Evolutionary conservation across 2,888 invertebrate genomes (phyloP).

Genomic region (Drosophila ochracea): DNA sequence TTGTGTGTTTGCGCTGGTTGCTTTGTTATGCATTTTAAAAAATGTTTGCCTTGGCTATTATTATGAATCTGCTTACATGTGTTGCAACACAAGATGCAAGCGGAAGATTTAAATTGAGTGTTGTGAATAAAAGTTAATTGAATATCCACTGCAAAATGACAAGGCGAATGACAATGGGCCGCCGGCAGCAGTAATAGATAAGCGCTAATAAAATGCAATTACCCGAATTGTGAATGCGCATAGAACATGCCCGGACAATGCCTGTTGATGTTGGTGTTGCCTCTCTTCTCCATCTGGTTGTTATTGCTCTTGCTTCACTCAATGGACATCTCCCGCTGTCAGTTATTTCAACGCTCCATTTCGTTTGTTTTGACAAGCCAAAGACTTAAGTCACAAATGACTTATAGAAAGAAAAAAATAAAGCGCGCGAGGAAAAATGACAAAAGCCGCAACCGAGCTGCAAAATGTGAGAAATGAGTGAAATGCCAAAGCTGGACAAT

Average conservation of each 20-base stretch:
- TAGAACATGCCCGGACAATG: conserved; percentile 41
- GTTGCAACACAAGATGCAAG: conserved; percentile 5
- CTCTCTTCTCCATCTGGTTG: neutral
- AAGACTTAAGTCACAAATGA: conserved; percentile 73
- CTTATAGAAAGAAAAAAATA: conserved; percentile 47
- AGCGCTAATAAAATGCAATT: conserved; percentile 76
- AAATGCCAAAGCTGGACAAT: conserved; percentile 70
- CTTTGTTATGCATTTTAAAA: conserved; percentile 30
- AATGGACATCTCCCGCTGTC: conserved; percentile 57
- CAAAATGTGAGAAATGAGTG: conserved; percentile 46
- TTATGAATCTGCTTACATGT: conserved; percentile 40
- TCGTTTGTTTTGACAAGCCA: conserved; percentile 79
- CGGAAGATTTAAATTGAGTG: neutral
- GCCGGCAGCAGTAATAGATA: conserved; percentile 42
- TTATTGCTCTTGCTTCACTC: conserved; percentile 1
- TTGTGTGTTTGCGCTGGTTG: conserved; percentile 28
- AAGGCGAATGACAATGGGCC: conserved; percentile 44
- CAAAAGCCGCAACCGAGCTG: conserved; percentile 65
- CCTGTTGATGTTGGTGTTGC: neutral
- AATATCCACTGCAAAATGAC: conserved; percentile 39
- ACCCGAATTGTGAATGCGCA: conserved; percentile 36
- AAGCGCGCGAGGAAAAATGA: conserved; percentile 46
- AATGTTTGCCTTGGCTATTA: conserved; percentile 27
- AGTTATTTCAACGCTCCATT: conserved; percentile 77
- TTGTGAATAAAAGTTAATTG: conserved; percentile 49